phyloP scores from a whole-genome alignment of 2,888 invertebrate species.

The Drosophila affinis region DNA sequence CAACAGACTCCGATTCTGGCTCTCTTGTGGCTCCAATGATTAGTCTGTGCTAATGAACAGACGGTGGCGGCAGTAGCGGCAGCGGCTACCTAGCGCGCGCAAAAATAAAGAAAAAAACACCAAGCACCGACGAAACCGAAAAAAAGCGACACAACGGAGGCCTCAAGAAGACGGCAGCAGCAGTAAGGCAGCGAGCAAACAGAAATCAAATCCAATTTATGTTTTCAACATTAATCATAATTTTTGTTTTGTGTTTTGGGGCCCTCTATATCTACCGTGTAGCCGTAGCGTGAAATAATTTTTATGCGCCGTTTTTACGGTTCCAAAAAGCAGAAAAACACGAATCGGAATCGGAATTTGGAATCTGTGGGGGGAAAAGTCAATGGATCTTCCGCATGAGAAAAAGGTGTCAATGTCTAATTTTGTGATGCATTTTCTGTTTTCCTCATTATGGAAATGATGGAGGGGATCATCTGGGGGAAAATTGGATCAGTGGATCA shows the following conservation, averaged over 20 bases:
- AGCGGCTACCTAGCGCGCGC: slow-evolving; percentile 53
- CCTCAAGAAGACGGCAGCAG: slow-evolving; percentile 40
- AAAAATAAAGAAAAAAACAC: not conserved
- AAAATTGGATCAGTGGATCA: slow-evolving; percentile 34
- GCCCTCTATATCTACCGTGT: slow-evolving; percentile 14
- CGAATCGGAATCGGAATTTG: slow-evolving; percentile 18
- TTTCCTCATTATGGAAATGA: slow-evolving; percentile 37
- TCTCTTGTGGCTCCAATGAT: slow-evolving; percentile 50
- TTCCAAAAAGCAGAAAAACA: slow-evolving; percentile 29
- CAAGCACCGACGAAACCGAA: slow-evolving; percentile 14
- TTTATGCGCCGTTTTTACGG: slow-evolving; percentile 74
- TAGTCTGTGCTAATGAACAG: slow-evolving; percentile 67
- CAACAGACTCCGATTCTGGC: not conserved
- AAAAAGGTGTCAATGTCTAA: slow-evolving; percentile 74
- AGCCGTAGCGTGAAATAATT: slow-evolving; percentile 69
- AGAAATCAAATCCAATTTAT: slow-evolving; percentile 74
- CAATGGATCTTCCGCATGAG: slow-evolving; percentile 3
- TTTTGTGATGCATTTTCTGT: slow-evolving; percentile 60
- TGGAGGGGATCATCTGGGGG: slow-evolving; percentile 38
- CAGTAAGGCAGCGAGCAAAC: slow-evolving; percentile 65
- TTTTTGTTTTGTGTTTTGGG: slow-evolving; percentile 43
- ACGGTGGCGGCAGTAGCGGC: slow-evolving; percentile 31
- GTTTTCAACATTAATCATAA: slow-evolving; percentile 75
- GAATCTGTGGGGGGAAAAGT: slow-evolving; percentile 3
- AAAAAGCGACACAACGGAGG: slow-evolving; percentile 26